phyloP scores from a whole-genome alignment of 2,888 invertebrate species.

The Chrysolina oricalcia region DNA sequence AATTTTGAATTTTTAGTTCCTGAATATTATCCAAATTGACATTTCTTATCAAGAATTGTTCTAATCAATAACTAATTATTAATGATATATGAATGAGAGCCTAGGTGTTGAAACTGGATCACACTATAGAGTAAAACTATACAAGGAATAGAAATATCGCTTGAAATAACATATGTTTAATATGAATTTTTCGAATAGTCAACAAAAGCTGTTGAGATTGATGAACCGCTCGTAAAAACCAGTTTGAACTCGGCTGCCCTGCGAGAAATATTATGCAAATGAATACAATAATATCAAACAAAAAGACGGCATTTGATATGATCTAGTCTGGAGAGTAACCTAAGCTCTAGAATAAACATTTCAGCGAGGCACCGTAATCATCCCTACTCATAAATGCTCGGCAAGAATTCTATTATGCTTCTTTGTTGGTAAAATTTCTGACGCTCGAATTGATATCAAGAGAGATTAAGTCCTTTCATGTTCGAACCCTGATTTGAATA shows the following conservation, averaged over 20 bases:
- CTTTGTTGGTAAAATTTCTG: slow-evolving; percentile 36
- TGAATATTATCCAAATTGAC: too few relatives aligned
- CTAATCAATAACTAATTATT: too few relatives aligned
- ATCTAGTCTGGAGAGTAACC: slow-evolving; percentile 49
- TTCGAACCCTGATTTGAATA: slow-evolving; percentile 51
- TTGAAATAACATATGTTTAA: background rate
- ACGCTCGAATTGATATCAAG: slow-evolving; percentile 51
- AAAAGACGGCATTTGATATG: slow-evolving; percentile 55
- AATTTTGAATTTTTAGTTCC: too few relatives aligned
- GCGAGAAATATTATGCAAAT: background rate
- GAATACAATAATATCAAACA: slow-evolving; percentile 31
- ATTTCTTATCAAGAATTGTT: too few relatives aligned
- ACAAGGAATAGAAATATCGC: background rate
- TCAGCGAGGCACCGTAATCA: slow-evolving; percentile 41
- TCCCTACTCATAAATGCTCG: slow-evolving; percentile 38
- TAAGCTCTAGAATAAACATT: slow-evolving; percentile 59
- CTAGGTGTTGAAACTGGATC: too few relatives aligned
- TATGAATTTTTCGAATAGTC: background rate
- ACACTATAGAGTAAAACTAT: too few relatives aligned
- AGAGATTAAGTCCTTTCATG: slow-evolving; percentile 47
- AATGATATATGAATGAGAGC: too few relatives aligned
- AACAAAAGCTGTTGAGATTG: slow-evolving; percentile 11
- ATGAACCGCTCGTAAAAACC: slow-evolving; percentile 21
- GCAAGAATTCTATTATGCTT: slow-evolving; percentile 48
- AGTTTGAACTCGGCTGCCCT: slow-evolving; percentile 15